A percentile compares a stretch with the other conserved stretches of the same genome.
phyloP scores from a whole-genome alignment of 2,888 invertebrate species.

The Synanthedon vespiformis region DNA sequence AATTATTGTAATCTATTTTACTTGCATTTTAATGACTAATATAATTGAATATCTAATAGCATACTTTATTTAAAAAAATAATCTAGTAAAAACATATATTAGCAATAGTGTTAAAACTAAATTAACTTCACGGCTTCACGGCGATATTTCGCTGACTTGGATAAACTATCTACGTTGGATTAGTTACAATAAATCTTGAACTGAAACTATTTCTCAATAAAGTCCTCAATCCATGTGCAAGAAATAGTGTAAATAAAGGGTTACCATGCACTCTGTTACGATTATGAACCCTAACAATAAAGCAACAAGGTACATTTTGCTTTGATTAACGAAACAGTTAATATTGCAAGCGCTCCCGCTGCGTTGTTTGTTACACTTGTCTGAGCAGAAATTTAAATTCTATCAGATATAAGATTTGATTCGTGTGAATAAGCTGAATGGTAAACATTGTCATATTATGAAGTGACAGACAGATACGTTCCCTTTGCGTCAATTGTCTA shows the following conservation, averaged over 20 bases:
- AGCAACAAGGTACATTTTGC: conserved; percentile 15
- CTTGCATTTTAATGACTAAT: background rate
- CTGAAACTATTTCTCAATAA: conserved; percentile 2
- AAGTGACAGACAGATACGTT: background rate
- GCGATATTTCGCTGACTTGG: conserved; percentile 27
- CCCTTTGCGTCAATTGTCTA: background rate
- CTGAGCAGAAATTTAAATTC: conserved; percentile 36
- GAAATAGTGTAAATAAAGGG: background rate
- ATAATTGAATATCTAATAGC: too few species aligned
- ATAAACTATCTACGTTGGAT: conserved; percentile 5
- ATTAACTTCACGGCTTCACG: conserved; percentile 26
- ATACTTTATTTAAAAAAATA: too few species aligned
- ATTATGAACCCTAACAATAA: conserved; percentile 11
- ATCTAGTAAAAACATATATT: conserved; percentile 37
- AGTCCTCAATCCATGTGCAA: conserved; percentile 3
- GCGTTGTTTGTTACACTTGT: conserved; percentile 46
- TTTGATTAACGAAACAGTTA: conserved; percentile 7
- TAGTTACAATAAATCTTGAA: background rate
- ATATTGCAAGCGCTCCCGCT: conserved; percentile 28
- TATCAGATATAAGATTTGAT: conserved; percentile 18
- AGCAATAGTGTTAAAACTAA: conserved; percentile 42
- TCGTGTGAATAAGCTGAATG: background rate
- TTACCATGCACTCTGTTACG: too few species aligned
- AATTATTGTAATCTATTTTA: background rate
- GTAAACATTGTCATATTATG: background rate